Conservation (phyloP, 2,797 vertebrate genomes). For the Xenops minutus region DNA sequence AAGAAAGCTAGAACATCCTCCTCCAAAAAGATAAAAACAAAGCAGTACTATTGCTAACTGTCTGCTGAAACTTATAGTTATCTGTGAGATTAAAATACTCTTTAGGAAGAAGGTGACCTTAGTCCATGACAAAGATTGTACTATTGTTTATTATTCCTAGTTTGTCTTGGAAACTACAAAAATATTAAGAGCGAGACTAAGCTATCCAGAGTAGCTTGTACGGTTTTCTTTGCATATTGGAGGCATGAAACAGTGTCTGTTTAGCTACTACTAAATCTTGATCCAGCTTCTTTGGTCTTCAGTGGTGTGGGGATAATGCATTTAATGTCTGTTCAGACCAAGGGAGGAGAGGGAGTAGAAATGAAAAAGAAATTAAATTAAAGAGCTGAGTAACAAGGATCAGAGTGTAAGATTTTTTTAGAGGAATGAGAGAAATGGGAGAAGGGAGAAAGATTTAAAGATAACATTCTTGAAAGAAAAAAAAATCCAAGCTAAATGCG, state of each 20-base stretch:
- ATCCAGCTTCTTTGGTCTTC: background rate
- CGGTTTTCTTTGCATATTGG: background rate
- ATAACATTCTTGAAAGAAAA: background rate
- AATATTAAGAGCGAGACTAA: background rate
- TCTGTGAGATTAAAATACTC: background rate
- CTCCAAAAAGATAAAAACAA: background rate
- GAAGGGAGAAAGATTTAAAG: background rate
- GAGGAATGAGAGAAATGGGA: background rate
- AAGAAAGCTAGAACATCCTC: background rate
- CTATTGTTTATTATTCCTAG: background rate
- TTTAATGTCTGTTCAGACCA: background rate
- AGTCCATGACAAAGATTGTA: background rate
- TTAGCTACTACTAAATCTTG: background rate
- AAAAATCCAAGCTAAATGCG: background rate
- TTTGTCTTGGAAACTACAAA: background rate
- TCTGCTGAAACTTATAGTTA: background rate
- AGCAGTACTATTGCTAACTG: background rate
- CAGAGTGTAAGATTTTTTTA: background rate
- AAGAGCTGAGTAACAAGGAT: background rate
- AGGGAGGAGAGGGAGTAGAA: background rate
- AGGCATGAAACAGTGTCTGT: background rate
- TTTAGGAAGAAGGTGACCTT: background rate
- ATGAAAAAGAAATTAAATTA: background rate
- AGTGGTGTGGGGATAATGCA: background rate
- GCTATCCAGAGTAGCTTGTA: background rate